Percentiles rank a stretch among this genome's conserved stretches.
phyloP scores from a whole-genome alignment of 2,888 invertebrate genomes.

The Sialis lutaria region DNA sequence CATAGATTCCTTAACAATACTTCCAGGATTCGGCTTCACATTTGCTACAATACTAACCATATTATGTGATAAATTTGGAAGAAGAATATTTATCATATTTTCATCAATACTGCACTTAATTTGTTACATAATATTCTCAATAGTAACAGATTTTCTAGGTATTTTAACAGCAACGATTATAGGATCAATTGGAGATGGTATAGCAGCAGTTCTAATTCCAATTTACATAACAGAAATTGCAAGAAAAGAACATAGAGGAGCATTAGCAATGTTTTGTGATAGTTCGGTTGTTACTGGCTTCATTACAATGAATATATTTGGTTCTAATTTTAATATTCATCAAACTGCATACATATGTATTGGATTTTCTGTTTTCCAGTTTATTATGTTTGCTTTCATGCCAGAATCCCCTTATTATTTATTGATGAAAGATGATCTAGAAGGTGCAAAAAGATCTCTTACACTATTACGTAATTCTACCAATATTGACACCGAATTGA shows the following conservation, averaged over 20 bases:
- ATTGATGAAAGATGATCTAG: slow-evolving; percentile 3
- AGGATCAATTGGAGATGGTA: slow-evolving; percentile 10
- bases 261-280: slow-evolving; percentile 8
- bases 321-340: slow-evolving; percentile 9
- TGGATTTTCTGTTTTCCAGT: slow-evolving; percentile 8
- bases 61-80: slow-evolving; percentile 43
- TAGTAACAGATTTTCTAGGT: slow-evolving; percentile 33
- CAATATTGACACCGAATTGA: slow-evolving; percentile 2
- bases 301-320: slow-evolving; percentile 8
- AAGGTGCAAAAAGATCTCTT: background rate
- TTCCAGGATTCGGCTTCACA: slow-evolving; percentile 44
- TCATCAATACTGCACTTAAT: slow-evolving; percentile 40
- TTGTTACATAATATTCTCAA: slow-evolving; percentile 44
- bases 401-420: slow-evolving; percentile 12
- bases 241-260: slow-evolving; percentile 10
- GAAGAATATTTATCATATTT: slow-evolving; percentile 44
- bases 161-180: slow-evolving; percentile 29
- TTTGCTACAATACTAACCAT: slow-evolving; percentile 40
- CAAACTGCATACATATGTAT: slow-evolving; percentile 7
- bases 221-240: slow-evolving; percentile 12
- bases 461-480: background rate
- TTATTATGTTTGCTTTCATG: slow-evolving; percentile 9
- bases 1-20: slow-evolving; percentile 44
- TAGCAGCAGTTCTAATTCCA: slow-evolving; percentile 8
- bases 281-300: slow-evolving; percentile 5